Conservation (phyloP, 2,113 vertebrate species). For the Cinclus cinclus region DNA sequence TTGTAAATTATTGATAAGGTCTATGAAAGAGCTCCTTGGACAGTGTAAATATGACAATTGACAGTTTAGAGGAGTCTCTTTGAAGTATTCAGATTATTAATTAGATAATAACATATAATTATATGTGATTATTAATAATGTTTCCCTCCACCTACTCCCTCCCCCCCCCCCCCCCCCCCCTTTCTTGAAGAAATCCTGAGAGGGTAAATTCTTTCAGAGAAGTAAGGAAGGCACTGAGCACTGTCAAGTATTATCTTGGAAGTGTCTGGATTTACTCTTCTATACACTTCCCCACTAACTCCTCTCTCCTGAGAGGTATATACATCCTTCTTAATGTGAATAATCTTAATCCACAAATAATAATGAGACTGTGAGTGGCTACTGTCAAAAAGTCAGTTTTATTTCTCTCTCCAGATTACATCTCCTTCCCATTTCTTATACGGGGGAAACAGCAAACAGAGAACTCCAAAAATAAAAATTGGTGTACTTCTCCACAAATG, state of each 20-base stretch:
- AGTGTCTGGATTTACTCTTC: neutral
- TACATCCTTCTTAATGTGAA: neutral
- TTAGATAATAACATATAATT: neutral
- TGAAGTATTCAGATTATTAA: neutral
- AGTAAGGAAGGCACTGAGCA: neutral
- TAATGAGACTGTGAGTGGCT: neutral
- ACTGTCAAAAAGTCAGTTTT: neutral
- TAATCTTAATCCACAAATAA: neutral
- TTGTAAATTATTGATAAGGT: neutral
- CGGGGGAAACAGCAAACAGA: neutral
- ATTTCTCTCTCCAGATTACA: neutral
- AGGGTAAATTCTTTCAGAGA: neutral
- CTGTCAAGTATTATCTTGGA: neutral
- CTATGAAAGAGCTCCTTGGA: neutral
- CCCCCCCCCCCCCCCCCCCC: too few relatives aligned
- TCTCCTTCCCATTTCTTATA: neutral
- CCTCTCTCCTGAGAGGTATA: too few relatives aligned
- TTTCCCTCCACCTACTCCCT: neutral
- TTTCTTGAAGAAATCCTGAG: neutral
- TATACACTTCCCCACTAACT: neutral
- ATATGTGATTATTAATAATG: neutral
- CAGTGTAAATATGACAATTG: neutral
- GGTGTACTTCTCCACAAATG: neutral
- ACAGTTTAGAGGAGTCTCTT: neutral
- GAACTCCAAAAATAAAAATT: neutral